phyloP scores from a whole-genome alignment of 2,888 invertebrate genomes.

The Alloscopus bannaensis region DNA sequence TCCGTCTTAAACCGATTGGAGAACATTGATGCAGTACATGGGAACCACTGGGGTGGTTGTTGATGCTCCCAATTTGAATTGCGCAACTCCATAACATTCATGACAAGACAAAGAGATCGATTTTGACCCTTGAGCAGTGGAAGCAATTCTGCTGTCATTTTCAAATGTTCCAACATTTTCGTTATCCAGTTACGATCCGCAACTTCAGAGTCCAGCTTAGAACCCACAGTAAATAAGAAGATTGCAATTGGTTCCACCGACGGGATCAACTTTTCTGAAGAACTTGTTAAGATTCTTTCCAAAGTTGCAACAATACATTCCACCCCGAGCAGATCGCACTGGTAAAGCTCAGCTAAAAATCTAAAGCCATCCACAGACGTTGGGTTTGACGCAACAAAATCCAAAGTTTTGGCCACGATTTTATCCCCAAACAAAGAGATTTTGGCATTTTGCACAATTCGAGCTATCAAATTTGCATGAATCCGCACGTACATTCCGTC shows the following conservation, averaged over 20 bases:
- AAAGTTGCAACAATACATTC: conserved; percentile 54
- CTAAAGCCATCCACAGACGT: conserved; percentile 64
- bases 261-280: conserved; percentile 43
- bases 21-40: conserved; percentile 62
- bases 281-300: conserved; percentile 38
- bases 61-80: conserved; percentile 63
- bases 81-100: conserved; percentile 61
- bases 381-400: conserved; percentile 49
- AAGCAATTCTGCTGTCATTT: conserved; percentile 58
- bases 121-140: conserved; percentile 56
- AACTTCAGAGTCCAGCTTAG: conserved; percentile 54
- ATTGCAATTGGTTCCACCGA: conserved; percentile 65
- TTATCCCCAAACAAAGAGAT: conserved; percentile 53
- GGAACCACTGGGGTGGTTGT: conserved; percentile 65
- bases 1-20: conserved; percentile 62
- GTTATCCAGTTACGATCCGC: conserved; percentile 62
- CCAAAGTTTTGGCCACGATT: conserved; percentile 53
- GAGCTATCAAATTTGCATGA: conserved; percentile 62
- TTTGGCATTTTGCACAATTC: conserved; percentile 56
- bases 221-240: conserved; percentile 60
- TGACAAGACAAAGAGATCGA: conserved; percentile 62
- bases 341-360: conserved; percentile 69
- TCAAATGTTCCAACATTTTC: conserved; percentile 55
- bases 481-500: conserved; percentile 68
- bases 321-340: conserved; percentile 61